Evolutionary conservation across 2,113 vertebrate genomes (phyloP), one percentile per base, ranked within the genome.

Genomic region (Cyphomyrus discorhynchus): DNA sequence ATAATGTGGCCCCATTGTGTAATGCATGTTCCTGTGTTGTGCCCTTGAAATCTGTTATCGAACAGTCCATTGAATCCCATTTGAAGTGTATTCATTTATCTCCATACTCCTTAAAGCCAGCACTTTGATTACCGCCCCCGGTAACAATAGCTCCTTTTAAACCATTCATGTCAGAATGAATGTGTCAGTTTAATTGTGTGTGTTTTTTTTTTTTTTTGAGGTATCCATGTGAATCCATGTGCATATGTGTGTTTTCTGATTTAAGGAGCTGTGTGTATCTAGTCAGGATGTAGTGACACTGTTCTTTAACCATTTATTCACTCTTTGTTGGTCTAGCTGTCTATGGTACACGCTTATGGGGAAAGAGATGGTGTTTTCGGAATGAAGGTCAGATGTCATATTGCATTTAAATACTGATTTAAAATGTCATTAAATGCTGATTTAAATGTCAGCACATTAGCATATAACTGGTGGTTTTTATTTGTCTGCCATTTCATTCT

Each of bases 361-460:
- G 31, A 15, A 45, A 62, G 52, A 88, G 87, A 88, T 47, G 53
- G 35, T 45, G 39, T 62, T 88, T 88, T 88, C 52, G 19, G 87
- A 39, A 62, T 45, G 87, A 88, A 88, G 87, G 87, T 88, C 87
- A 62, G 87, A 62, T 88, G 56, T 62, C 53, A 42, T 88, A 88
- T 88, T 66, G 56, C 52, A 88, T 62, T 62, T 62, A 62, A 58
- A 62, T 62, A 88, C 35, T 24, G 56, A 58, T 66, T 88, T 53
- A 56, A 87, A 52, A 87, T 87, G 50, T 87, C 47, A 87, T 87
- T 52, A 87, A 87, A 87, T 87, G 50, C 50, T 52, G 85, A 87
- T 66, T 66, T 62, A 88, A 45, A 62, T 88, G 49, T 88, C 87
- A 88, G 87, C 56, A 45, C 39, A 62, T 88, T 62, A 53, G 52